Evolutionary conservation across 2,797 vertebrate genomes (phyloP).

Genomic region (Alcedo quadribrachys): DNA sequence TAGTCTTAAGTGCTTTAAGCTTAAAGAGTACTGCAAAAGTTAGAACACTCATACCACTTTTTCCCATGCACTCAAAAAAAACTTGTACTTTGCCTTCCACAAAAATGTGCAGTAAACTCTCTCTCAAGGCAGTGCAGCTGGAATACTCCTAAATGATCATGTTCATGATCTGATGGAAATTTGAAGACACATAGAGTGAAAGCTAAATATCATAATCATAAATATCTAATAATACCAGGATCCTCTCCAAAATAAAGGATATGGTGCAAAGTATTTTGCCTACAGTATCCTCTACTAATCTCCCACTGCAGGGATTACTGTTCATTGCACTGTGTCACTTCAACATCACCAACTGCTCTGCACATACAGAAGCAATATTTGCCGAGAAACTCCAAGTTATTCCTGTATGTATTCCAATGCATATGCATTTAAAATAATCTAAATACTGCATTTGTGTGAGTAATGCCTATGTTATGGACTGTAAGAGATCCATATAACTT

Average conservation of each 20-base stretch:
- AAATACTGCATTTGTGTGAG: constrained; percentile 30
- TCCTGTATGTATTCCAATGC: neutral
- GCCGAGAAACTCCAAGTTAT: constrained; percentile 21
- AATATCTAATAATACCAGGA: neutral
- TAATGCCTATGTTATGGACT: constrained; percentile 19
- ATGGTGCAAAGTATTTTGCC: neutral
- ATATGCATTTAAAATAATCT: constrained; percentile 1
- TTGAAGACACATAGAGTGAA: neutral
- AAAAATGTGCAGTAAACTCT: neutral
- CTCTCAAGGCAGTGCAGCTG: neutral
- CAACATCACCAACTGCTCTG: neutral
- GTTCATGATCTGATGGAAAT: neutral
- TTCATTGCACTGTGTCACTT: neutral
- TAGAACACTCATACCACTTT: neutral
- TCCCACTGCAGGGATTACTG: neutral
- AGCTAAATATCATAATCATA: neutral
- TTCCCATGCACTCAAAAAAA: neutral
- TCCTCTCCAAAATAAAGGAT: neutral
- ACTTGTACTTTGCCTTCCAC: neutral
- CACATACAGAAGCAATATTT: neutral
- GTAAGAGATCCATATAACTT: neutral
- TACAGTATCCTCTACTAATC: neutral
- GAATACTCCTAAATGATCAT: neutral
- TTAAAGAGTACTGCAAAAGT: neutral
- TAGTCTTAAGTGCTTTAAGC: neutral